Percentiles rank a stretch among this genome's conserved stretches.
These are phyloP conservation scores for Helicorthomorpha holstii DNA, from an alignment of 1,140 invertebrate genomes.

Conservation along the genomic window DNA sequence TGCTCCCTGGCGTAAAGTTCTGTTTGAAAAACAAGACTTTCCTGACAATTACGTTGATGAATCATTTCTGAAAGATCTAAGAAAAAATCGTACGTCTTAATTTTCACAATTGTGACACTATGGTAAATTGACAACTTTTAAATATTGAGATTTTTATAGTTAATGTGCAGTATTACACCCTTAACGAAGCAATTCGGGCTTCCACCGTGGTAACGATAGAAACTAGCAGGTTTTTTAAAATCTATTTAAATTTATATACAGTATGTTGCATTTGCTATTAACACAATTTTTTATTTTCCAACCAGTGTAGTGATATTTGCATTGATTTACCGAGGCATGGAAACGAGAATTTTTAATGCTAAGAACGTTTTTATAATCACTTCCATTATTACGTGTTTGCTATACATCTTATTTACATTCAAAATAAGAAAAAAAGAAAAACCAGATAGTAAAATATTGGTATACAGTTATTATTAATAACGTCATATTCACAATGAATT, in stretches of 20 bases:
- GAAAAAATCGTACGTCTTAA: conserved; percentile 61
- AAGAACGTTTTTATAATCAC: background rate
- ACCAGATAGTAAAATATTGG: no score
- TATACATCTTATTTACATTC: conserved; percentile 6
- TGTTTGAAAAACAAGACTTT: background rate
- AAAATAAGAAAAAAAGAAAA: no score
- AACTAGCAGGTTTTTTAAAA: conserved; percentile 36
- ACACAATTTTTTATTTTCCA: conserved; percentile 2
- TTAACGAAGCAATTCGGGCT: conserved; percentile 47
- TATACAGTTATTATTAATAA: no score
- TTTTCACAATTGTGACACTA: background rate
- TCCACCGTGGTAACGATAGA: conserved; percentile 52
- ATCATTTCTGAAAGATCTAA: conserved; percentile 63
- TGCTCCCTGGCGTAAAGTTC: background rate
- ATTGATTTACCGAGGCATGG: conserved; percentile 10
- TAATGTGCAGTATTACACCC: conserved; percentile 29
- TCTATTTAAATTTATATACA: background rate
- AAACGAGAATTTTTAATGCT: conserved; percentile 7
- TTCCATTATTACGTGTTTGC: conserved; percentile 1
- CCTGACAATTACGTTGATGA: conserved; percentile 84
- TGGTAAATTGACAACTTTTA: background rate
- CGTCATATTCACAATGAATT: conserved; percentile 7
- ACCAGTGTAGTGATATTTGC: conserved; percentile 13
- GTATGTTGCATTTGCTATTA: background rate
- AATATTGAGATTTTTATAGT: background rate